Evolutionary conservation across 2,113 vertebrate species (phyloP).

Genomic region (Cheirogaleus medius): DNA sequence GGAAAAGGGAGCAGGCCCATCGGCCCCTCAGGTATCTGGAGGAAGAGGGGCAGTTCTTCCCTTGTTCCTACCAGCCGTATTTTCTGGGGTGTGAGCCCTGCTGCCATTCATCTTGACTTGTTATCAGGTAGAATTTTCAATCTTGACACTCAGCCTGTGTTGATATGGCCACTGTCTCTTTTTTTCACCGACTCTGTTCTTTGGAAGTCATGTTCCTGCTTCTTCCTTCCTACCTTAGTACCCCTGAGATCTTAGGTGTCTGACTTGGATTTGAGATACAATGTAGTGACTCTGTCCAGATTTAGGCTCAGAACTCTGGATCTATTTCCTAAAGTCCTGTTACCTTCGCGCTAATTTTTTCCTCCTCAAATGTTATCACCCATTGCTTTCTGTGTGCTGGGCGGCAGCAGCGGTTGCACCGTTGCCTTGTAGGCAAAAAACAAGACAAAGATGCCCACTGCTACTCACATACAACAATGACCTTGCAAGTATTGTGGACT

Average conservation of each 20-base stretch:
- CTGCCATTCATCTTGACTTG: background rate
- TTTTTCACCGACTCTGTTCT: background rate
- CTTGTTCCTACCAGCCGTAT: background rate
- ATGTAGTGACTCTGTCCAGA: background rate
- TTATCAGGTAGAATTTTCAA: background rate
- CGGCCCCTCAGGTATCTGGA: background rate
- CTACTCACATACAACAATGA: background rate
- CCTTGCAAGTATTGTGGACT: background rate
- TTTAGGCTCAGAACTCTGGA: background rate
- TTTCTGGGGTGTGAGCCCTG: background rate
- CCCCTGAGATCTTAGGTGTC: background rate
- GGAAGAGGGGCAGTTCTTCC: background rate
- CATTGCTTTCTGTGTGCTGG: background rate
- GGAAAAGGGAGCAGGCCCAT: background rate
- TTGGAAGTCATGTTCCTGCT: background rate
- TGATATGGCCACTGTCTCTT: background rate
- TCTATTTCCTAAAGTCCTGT: background rate
- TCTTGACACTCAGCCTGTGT: background rate
- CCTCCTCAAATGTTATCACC: background rate
- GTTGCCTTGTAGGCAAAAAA: background rate
- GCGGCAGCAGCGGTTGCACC: background rate
- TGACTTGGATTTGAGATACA: background rate
- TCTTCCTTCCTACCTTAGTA: background rate
- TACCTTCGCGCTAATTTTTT: background rate
- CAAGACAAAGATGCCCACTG: background rate